Percentiles rank a stretch among this genome's conserved stretches.
Evolutionary conservation across 1,140 invertebrate genomes (phyloP).

Genomic region (Scaptomyza graminum): DNA sequence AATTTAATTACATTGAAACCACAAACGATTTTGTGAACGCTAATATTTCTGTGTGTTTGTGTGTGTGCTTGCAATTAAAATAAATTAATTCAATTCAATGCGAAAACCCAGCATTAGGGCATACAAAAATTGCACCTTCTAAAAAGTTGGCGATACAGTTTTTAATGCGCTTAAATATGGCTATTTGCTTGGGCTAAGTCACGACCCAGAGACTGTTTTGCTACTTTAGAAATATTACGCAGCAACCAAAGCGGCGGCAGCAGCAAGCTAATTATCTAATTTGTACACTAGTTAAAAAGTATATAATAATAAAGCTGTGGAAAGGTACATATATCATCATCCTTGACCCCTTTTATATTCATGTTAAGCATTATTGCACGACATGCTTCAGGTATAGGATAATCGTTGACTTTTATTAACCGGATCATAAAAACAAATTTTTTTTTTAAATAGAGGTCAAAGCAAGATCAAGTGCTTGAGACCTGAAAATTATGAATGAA

Average conservation of each 20-base stretch:
- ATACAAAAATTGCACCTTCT: not conserved
- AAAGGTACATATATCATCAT: not conserved
- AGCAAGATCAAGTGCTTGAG: too few species aligned
- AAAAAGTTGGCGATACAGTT: not conserved
- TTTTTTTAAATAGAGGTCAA: too few species aligned
- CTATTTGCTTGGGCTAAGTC: not conserved
- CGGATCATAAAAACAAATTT: too few species aligned
- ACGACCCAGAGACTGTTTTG: not conserved
- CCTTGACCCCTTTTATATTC: not conserved
- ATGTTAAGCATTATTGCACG: not conserved
- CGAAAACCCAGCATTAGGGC: not conserved
- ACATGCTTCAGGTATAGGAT: too few species aligned
- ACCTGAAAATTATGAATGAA: too few species aligned
- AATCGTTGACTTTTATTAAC: too few species aligned
- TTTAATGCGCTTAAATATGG: constrained; percentile 1
- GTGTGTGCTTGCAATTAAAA: not conserved
- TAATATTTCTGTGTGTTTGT: too few species aligned
- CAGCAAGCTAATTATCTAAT: constrained; percentile 2
- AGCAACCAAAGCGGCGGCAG: not conserved
- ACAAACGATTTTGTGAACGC: not conserved
- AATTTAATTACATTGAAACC: not conserved
- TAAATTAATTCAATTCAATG: not conserved
- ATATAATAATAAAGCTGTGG: not conserved
- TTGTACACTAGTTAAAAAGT: not conserved
- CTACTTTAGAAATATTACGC: not conserved